These are phyloP conservation scores for Heliconius cydno DNA, from an alignment of 2,888 invertebrate genomes.

Conservation along the genomic window DNA sequence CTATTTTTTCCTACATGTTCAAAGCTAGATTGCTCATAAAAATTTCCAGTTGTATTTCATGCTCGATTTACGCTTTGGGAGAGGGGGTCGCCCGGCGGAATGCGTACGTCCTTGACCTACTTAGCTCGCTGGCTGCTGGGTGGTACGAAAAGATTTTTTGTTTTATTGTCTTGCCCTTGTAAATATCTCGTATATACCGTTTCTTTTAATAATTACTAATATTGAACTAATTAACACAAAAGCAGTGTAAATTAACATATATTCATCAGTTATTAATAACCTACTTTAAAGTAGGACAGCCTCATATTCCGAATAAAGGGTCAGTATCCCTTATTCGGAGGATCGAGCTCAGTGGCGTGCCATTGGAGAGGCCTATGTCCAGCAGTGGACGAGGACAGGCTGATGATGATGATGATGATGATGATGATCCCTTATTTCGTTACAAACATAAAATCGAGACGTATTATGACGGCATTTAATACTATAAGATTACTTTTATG, in stretches of 20 bases:
- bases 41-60: conserved; percentile 52
- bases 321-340: no score
- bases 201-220: neutral
- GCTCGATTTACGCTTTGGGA: conserved; percentile 51
- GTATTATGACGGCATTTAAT: no score
- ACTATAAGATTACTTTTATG: no score
- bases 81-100: conserved; percentile 35
- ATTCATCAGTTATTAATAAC: neutral
- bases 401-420: no score
- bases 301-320: no score
- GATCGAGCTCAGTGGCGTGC: no score
- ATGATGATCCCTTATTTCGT: no score
- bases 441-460: no score
- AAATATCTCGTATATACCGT: neutral
- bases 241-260: neutral
- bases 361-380: no score
- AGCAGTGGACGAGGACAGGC: no score
- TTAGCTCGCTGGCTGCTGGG: conserved; percentile 8
- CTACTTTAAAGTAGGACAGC: no score
- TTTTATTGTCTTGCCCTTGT: neutral
- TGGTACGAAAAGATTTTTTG: conserved; percentile 18
- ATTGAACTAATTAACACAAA: neutral
- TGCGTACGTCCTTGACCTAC: conserved; percentile 51
- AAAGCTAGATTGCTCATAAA: conserved; percentile 44
- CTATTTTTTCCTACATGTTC: conserved; percentile 10